Percentiles rank a stretch among this genome's conserved stretches.
Evolutionary conservation across 2,113 vertebrate genomes (phyloP).

Genomic region (Pseudorasbora parva): DNA sequence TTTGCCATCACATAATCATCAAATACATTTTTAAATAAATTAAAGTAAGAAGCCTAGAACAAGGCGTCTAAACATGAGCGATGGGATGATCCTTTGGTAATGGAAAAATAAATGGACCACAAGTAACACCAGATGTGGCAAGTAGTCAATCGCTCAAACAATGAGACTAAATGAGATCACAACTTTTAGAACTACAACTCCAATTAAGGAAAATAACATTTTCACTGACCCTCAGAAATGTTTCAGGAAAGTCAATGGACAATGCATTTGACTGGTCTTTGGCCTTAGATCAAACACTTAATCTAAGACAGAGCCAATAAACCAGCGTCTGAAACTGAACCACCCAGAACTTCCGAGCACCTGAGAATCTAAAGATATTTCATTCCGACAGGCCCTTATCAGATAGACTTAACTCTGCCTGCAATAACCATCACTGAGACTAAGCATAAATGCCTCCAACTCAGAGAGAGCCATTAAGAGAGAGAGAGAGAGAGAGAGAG

Average conservation of each 20-base stretch:
- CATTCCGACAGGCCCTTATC: slow-evolving; percentile 10
- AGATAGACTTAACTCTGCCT: slow-evolving; percentile 26
- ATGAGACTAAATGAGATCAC: neutral
- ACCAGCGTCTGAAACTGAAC: neutral
- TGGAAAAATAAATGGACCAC: neutral
- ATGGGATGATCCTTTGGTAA: neutral
- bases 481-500: neutral
- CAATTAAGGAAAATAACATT: neutral
- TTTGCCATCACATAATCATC: no score
- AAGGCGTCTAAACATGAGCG: neutral
- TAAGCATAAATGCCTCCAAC: slow-evolving; percentile 3
- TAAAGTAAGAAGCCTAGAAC: neutral
- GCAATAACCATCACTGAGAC: slow-evolving; percentile 30
- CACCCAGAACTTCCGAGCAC: slow-evolving; percentile 23
- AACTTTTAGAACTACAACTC: neutral
- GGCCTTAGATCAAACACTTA: neutral
- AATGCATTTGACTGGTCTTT: neutral
- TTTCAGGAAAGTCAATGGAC: neutral
- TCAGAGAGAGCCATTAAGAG: slow-evolving; percentile 4
- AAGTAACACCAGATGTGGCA: neutral
- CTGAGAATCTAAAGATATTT: slow-evolving; percentile 26
- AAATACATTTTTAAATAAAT: no score
- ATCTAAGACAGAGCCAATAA: neutral
- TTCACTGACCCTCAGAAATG: slow-evolving; percentile 1
- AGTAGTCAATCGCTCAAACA: no score